Conservation (phyloP, 2,797 vertebrate genomes). For the Semaprochilodus insignis region DNA sequence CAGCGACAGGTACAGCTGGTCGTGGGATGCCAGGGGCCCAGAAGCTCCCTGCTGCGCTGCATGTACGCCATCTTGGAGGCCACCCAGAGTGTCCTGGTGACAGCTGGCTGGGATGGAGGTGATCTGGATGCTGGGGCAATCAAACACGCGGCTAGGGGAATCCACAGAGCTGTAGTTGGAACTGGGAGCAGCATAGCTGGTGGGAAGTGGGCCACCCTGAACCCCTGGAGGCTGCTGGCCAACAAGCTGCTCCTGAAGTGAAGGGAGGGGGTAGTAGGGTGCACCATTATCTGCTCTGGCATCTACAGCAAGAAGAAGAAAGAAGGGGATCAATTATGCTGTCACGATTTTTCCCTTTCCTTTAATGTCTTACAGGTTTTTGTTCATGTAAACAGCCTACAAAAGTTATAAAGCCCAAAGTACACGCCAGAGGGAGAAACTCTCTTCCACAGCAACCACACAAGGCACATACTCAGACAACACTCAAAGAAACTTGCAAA, state of each 20-base stretch:
- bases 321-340: background rate
- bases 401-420: too few species aligned
- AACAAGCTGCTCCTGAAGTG: conserved; percentile 80
- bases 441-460: too few species aligned
- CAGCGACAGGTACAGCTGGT: conserved; percentile 75
- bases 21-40: conserved; percentile 64
- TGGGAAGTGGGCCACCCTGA: conserved; percentile 76
- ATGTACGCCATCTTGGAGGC: conserved; percentile 51
- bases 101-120: conserved; percentile 75
- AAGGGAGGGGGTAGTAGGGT: conserved; percentile 77
- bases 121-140: conserved; percentile 97
- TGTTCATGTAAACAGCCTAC: too few species aligned
- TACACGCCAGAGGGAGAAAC: too few species aligned
- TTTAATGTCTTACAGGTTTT: too few species aligned
- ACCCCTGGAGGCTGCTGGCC: conserved; percentile 80
- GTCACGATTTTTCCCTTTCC: too few species aligned
- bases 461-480: too few species aligned
- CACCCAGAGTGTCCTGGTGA: conserved; percentile 61
- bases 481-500: too few species aligned
- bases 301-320: conserved; percentile 39
- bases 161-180: conserved; percentile 76
- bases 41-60: conserved; percentile 54
- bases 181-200: conserved; percentile 73
- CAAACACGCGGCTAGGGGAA: conserved; percentile 87
- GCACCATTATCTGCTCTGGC: conserved; percentile 79